Conservation (phyloP, 2,113 vertebrate genomes). For the Gnathonemus echidnorhynchus region DNA sequence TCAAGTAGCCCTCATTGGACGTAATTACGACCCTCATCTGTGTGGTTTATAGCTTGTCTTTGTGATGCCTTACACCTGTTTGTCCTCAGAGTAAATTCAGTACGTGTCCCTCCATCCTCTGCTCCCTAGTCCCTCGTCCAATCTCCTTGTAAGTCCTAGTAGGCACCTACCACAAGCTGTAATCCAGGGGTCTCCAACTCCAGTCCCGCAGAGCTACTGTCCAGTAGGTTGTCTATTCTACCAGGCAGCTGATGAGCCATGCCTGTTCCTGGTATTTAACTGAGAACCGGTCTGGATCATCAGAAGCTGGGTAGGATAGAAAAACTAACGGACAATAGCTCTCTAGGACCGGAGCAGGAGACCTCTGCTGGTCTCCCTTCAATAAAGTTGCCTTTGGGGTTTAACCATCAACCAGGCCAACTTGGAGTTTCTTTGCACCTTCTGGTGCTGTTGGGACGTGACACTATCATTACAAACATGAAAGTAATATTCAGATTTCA, state of each 20-base stretch:
- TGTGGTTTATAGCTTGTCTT: not conserved
- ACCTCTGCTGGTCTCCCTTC: not conserved
- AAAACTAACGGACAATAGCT: too few species aligned
- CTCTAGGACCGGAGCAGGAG: too few species aligned
- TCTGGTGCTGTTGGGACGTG: not conserved
- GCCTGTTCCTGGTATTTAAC: too few species aligned
- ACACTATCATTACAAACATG: not conserved
- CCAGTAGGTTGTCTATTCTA: too few species aligned
- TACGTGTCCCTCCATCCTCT: not conserved
- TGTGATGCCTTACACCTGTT: not conserved
- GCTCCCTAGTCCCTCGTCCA: not conserved
- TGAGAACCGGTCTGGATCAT: too few species aligned
- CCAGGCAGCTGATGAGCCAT: too few species aligned
- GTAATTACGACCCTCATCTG: not conserved
- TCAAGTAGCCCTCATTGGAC: not conserved
- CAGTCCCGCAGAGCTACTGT: too few species aligned
- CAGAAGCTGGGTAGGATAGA: too few species aligned
- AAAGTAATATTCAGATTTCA: not conserved
- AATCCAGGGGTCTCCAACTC: not conserved
- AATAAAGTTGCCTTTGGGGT: not conserved
- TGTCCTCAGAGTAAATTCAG: not conserved
- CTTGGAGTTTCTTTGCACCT: not conserved
- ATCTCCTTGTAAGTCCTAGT: not conserved
- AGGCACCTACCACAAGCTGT: not conserved
- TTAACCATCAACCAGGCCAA: not conserved